phyloP scores from a whole-genome alignment of 2,113 vertebrate species.

The Equus quagga region DNA sequence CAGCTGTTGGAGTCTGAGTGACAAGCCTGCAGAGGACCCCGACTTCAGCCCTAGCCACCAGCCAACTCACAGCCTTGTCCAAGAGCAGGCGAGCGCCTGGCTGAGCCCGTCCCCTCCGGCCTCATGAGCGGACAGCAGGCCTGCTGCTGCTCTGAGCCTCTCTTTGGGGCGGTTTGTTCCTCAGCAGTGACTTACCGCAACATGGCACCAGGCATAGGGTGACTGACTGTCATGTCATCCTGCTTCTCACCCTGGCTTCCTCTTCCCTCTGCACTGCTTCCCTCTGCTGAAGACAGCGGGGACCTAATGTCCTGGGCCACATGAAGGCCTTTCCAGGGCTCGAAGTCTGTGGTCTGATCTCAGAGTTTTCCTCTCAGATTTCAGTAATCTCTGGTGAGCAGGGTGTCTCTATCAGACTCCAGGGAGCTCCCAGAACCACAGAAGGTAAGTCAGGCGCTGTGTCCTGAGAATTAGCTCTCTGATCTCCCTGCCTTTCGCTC shows the following conservation, averaged over 20 bases:
- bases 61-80: background rate
- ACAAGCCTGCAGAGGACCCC: background rate
- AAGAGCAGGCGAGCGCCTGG: background rate
- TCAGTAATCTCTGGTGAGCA: background rate
- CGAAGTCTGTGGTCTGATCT: background rate
- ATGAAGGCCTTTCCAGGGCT: background rate
- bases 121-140: background rate
- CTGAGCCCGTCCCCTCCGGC: background rate
- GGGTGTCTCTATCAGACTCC: background rate
- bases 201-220: no score
- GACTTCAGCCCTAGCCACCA: rapidly evolving
- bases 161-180: background rate
- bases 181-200: background rate
- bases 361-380: background rate
- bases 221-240: background rate
- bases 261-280: background rate
- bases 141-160: rapidly evolving
- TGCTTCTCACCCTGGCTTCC: background rate
- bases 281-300: background rate
- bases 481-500: background rate
- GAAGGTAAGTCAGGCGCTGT: rapidly evolving
- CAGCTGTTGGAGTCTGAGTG: background rate
- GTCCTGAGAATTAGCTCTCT: background rate
- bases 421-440: background rate
- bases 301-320: background rate